Percentiles rank a stretch among this genome's conserved stretches.
These are phyloP conservation scores for Synaphobranchus kaupii DNA, from an alignment of 2,797 vertebrate species.

Conservation along the genomic window DNA sequence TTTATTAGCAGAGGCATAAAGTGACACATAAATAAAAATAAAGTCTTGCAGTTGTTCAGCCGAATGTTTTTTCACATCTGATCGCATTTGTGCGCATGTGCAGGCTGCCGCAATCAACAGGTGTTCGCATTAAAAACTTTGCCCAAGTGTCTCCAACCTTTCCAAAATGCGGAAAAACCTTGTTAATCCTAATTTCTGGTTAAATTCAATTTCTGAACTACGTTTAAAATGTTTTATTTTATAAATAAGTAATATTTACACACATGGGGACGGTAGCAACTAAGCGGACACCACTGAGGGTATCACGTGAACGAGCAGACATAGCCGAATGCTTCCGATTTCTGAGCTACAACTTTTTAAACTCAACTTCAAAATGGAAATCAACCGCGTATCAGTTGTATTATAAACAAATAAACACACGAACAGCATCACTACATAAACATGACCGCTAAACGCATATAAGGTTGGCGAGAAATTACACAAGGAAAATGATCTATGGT, in stretches of 20 bases:
- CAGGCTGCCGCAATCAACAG: background rate
- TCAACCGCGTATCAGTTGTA: background rate
- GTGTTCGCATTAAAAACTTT: background rate
- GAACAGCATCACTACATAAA: background rate
- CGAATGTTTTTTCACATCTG: background rate
- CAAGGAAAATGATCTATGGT: background rate
- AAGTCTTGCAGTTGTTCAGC: background rate
- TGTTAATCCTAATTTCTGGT: background rate
- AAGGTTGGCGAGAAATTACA: background rate
- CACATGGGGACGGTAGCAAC: background rate
- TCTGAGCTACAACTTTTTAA: background rate
- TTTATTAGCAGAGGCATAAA: background rate
- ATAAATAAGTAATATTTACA: background rate
- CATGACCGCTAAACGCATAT: background rate
- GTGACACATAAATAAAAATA: background rate
- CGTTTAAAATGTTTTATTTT: background rate
- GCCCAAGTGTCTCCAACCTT: background rate
- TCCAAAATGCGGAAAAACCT: background rate
- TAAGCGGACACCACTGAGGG: background rate
- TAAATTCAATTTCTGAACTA: background rate
- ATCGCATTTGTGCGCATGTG: background rate
- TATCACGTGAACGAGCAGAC: background rate
- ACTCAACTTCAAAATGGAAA: background rate
- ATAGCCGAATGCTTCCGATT: background rate
- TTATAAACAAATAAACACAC: background rate